These are phyloP conservation scores for Gymnocheta viridis DNA, from an alignment of 2,888 invertebrate species.

Conservation along the genomic window DNA sequence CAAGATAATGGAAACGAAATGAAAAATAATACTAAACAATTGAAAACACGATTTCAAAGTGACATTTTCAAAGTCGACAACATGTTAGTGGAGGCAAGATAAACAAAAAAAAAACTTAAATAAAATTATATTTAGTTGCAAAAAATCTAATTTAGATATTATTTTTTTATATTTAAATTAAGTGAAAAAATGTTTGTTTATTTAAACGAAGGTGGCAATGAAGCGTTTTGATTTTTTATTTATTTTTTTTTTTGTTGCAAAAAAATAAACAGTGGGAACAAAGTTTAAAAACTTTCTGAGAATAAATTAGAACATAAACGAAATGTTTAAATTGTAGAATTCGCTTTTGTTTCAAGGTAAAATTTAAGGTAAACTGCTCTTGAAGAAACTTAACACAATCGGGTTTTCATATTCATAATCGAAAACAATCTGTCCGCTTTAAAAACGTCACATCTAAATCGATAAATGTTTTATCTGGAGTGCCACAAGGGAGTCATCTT, in stretches of 20 bases:
- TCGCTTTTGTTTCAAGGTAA: too few species aligned
- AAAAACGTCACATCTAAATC: too few species aligned
- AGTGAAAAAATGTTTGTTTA: slow-evolving; percentile 25
- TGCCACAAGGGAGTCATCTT: too few species aligned
- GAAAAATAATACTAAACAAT: slow-evolving; percentile 23
- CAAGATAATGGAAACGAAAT: slow-evolving; percentile 49
- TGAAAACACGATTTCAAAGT: slow-evolving; percentile 51
- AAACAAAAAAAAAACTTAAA: slow-evolving; percentile 26
- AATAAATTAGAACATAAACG: too few species aligned
- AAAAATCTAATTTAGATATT: slow-evolving; percentile 19
- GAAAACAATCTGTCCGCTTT: too few species aligned
- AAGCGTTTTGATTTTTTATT: neutral
- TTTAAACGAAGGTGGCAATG: slow-evolving; percentile 6
- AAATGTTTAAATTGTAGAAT: too few species aligned
- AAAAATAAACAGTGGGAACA: neutral
- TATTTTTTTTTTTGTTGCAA: too few species aligned
- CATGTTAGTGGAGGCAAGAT: slow-evolving; percentile 46
- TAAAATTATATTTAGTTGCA: neutral
- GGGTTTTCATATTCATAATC: too few species aligned
- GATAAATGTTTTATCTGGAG: too few species aligned
- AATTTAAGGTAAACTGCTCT: too few species aligned
- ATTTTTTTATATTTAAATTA: slow-evolving; percentile 45
- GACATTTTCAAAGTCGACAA: slow-evolving; percentile 61
- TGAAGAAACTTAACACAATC: too few species aligned
- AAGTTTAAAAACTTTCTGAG: neutral